Evolutionary conservation across 2,888 invertebrate genomes (phyloP).

Genomic region (Ochropleura leucogaster): DNA sequence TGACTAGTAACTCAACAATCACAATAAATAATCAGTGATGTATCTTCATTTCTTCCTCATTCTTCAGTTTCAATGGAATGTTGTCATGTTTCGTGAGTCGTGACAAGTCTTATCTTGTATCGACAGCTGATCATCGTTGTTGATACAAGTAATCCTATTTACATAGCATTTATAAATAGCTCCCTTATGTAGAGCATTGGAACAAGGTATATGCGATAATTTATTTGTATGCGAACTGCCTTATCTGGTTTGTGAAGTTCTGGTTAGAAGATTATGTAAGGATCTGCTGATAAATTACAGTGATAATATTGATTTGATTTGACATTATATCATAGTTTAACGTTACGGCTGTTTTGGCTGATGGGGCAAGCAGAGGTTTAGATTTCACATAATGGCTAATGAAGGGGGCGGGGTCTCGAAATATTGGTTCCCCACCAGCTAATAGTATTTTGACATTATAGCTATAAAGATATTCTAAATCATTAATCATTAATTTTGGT

Average conservation of each 20-base stretch:
- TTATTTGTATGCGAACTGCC: slow-evolving; percentile 31
- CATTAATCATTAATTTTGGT: too few species aligned
- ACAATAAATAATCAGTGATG: slow-evolving; percentile 26
- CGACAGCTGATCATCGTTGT: slow-evolving; percentile 37
- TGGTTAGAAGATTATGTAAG: slow-evolving; percentile 5
- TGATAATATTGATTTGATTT: slow-evolving; percentile 12
- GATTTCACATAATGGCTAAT: neutral
- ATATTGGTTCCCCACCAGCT: too few species aligned
- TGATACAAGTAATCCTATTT: slow-evolving; percentile 55
- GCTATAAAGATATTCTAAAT: too few species aligned
- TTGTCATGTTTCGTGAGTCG: slow-evolving; percentile 31
- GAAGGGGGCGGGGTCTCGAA: too few species aligned
- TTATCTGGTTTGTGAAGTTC: slow-evolving; percentile 19
- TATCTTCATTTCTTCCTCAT: slow-evolving; percentile 22
- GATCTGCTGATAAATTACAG: neutral
- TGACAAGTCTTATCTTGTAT: slow-evolving; percentile 52
- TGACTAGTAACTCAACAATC: neutral
- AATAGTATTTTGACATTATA: too few species aligned
- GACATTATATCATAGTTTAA: neutral
- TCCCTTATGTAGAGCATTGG: slow-evolving; percentile 23
- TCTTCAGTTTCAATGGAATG: slow-evolving; percentile 14
- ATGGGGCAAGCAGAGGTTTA: too few species aligned
- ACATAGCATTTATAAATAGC: slow-evolving; percentile 52
- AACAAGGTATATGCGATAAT: slow-evolving; percentile 3
- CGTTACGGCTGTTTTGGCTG: neutral